Conservation (phyloP, 2,113 vertebrate species). For the Chamaea fasciata region DNA sequence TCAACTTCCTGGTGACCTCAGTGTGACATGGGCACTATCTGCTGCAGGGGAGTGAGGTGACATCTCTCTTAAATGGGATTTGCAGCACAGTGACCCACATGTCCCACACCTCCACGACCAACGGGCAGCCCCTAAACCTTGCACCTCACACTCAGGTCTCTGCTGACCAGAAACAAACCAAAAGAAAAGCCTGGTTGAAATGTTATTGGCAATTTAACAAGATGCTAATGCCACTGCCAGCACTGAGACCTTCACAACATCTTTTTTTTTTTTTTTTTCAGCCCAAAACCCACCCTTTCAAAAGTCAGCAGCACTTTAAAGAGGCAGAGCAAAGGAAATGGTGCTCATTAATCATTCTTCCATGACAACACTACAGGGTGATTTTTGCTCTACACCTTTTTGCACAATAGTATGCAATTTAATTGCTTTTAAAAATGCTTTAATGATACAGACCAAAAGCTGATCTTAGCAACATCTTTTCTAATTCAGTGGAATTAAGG, state of each 20-base stretch:
- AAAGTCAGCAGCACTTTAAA: conserved; percentile 34
- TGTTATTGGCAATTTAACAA: background rate
- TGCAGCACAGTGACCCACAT: background rate
- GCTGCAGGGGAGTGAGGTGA: background rate
- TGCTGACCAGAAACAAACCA: background rate
- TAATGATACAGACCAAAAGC: conserved; percentile 43
- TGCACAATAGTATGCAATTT: conserved; percentile 52
- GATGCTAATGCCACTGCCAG: background rate
- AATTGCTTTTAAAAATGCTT: conserved; percentile 55
- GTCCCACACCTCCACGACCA: background rate
- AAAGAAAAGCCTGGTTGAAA: background rate
- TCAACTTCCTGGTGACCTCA: background rate
- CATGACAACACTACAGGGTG: conserved; percentile 27
- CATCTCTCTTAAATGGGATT: background rate
- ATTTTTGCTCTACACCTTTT: conserved; percentile 40
- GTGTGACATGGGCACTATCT: background rate
- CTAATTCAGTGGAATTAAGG: conserved; percentile 43
- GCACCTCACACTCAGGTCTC: background rate
- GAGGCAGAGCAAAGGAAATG: background rate
- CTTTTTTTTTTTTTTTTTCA: background rate
- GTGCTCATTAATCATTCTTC: conserved; percentile 56
- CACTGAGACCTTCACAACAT: background rate
- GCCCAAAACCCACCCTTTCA: conserved; percentile 5
- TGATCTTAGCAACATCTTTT: conserved; percentile 48
- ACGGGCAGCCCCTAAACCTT: background rate